Evolutionary conservation across 1,140 invertebrate species (phyloP), one percentile per base, ranked within the genome.

Genomic region (Scaptodrosophila lebanonensis): DNA sequence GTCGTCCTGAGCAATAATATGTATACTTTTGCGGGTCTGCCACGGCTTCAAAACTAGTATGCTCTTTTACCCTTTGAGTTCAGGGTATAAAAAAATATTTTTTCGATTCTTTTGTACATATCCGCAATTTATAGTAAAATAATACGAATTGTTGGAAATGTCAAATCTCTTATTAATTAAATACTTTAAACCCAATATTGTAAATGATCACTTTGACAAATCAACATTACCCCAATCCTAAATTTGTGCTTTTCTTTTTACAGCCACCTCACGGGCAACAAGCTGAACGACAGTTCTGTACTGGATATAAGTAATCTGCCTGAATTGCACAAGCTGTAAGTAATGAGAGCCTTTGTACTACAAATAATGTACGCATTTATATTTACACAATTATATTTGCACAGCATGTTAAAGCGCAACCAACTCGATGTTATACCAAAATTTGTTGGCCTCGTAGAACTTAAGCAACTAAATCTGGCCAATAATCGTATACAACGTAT

Each of bases 401-500:
- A 39, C 30, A 83, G 84, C 3, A 54, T 79, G 2, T 43, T 79
- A n/a, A 85, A 87, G 49, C 84, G 85, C 30, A 83, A 85, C 43
- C 68, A 86, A 47, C 58, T 79, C 9, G 68, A 62, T 42, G 66
- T 61, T 0, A 82, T 86, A 20, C 71, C 89, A 66, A 65, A 87
- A 17, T 70, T 86, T 17, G 36, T 40, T 1, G 71, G 66, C 0
- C 60, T 85, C 0, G 22, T 25, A 5, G 48, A 68, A 38, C 52
- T 91, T 38, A 87, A 88, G 56, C 88, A 90, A 72, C 60, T 91
- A 11, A 88, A 87, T 44, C 71, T 91, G 27, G 89, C 92, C 57
- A 90, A 91, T 65, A 94, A 94, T 87, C 88, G 87, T 33, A 93
- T 94, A 66, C 85, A 71, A 29, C 85, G 75, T 30, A 90, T 94